Evolutionary conservation across 1,140 invertebrate species (phyloP).

Genomic region (Brachionus calyciflorus): DNA sequence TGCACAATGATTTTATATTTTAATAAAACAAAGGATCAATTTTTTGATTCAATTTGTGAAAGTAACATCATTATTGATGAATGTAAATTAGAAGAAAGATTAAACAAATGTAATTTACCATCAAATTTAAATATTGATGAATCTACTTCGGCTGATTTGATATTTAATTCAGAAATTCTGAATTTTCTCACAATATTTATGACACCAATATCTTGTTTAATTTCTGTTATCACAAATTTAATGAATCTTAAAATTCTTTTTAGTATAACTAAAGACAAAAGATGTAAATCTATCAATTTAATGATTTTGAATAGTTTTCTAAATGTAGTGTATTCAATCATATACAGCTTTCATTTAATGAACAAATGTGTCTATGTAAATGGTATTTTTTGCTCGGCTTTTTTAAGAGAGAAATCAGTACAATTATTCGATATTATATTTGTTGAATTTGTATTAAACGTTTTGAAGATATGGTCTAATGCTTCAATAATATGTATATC

Average conservation of each 20-base stretch:
- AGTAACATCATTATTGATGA: background rate
- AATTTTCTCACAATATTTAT: background rate
- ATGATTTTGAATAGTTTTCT: background rate
- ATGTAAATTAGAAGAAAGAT: background rate
- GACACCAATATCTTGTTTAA: background rate
- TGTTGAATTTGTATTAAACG: background rate
- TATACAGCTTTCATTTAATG: background rate
- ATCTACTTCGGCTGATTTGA: background rate
- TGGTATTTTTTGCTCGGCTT: too few species aligned
- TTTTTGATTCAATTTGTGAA: too few species aligned
- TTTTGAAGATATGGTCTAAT: constrained; percentile 3
- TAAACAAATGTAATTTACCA: background rate
- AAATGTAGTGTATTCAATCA: background rate
- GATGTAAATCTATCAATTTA: background rate
- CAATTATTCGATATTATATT: constrained; percentile 1
- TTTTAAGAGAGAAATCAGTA: background rate
- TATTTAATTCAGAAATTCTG: background rate
- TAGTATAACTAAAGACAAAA: background rate
- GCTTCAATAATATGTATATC: background rate
- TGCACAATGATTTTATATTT: background rate
- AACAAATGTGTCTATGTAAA: constrained; percentile 20
- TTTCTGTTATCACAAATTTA: background rate
- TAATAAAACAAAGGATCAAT: too few species aligned
- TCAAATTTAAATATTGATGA: background rate
- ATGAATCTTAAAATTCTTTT: background rate